Evolutionary conservation across 1,140 invertebrate species (phyloP), one percentile per base, ranked within the genome.

Genomic region (Tetramorium simillimum): DNA sequence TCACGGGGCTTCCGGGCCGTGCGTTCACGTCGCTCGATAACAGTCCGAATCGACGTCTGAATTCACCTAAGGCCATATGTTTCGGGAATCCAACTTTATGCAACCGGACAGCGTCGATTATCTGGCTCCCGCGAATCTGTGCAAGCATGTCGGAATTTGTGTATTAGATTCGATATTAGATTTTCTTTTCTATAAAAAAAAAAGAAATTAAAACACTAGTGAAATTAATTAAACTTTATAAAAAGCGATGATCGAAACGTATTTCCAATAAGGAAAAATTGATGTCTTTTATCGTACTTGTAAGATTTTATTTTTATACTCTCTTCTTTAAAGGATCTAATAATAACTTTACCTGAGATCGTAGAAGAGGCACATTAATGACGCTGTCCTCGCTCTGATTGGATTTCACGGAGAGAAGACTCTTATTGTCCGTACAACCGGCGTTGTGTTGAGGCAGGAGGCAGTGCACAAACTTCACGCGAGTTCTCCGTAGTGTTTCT

Each of bases 31-130:
- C 96, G 21, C 95, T 95, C 7, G 97, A 96, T 24, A 99, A 93
- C 3, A 98, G 95, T 46, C 97, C 96, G 94, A 99, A 99, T 88
- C 97, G 96, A 87, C 98, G 96, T 81, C 97, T 96, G 93, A 99
- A 99, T 95, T 99, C 99, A 43, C 96, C 96, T 67, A 99, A 97
- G 62, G 97, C 97, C 96, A 99, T 97, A 91, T 98, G 97, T 92
- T 98, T 98, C 4, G 99, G 99, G 95, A 98, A 99, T 51, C 99
- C 98, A 95, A 99, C 98, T 92, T 99, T 99, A 95, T 98, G 97
- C 63, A 99, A 96, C 28, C 99, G 96, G 14, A 99, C 97, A 21
- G 98, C 97, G 91, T 99, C 98, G 62, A 99, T 95, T 33, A 99
- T 97, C 96, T 99, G 98, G 88, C 97, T 97, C 28, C 98, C 98